A percentile compares a stretch with the other conserved stretches of the same genome.
These are phyloP conservation scores for Myanophis thanlyinensis DNA, from an alignment of 2,113 vertebrate species.

Conservation along the genomic window DNA sequence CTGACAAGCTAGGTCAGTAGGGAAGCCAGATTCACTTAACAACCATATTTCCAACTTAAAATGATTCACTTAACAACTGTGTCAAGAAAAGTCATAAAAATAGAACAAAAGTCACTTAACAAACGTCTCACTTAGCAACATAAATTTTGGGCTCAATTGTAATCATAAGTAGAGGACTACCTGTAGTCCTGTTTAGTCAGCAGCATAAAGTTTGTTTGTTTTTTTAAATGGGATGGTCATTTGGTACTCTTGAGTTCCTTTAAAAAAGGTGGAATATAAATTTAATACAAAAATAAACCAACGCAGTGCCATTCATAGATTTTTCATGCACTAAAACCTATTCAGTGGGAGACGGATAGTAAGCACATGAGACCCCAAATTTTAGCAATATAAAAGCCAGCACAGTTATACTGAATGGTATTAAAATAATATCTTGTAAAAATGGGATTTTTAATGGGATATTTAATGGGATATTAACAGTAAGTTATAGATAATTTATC, in stretches of 20 bases:
- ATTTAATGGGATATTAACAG: neutral
- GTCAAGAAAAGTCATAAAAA: too few relatives aligned
- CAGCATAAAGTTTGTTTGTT: neutral
- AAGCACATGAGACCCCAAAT: neutral
- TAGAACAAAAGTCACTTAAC: too few relatives aligned
- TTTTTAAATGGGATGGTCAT: neutral
- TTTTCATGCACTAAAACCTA: neutral
- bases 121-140: too few relatives aligned
- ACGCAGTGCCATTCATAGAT: neutral
- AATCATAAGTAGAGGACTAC: too few relatives aligned
- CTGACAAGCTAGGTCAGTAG: too few relatives aligned
- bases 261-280: neutral
- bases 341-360: neutral
- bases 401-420: neutral
- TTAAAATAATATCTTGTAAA: neutral
- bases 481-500: neutral
- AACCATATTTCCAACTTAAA: too few relatives aligned
- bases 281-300: neutral
- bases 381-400: neutral
- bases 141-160: too few relatives aligned
- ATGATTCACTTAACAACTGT: too few relatives aligned
- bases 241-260: neutral
- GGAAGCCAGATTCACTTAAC: too few relatives aligned
- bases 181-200: too few relatives aligned
- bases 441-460: neutral